phyloP scores from a whole-genome alignment of 2,888 invertebrate species.

The Zaprionus obscuricornis region DNA sequence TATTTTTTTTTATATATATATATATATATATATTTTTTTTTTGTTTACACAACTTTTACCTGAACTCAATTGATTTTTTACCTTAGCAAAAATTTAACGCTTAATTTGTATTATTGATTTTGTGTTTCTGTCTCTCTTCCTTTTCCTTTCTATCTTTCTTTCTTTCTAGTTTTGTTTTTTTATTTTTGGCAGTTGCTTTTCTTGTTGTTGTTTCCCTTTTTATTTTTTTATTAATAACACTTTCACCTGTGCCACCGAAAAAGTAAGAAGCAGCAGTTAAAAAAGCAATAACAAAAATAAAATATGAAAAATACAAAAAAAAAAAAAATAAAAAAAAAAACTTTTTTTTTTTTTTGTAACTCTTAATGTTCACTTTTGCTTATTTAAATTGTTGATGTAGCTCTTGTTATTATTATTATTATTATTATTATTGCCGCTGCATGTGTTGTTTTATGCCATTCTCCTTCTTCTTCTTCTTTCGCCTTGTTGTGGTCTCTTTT shows the following conservation, averaged over 20 bases:
- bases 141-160: slow-evolving; percentile 26
- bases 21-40: slow-evolving; percentile 14
- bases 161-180: slow-evolving; percentile 14
- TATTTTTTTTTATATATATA: slow-evolving; percentile 14
- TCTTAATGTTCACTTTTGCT: slow-evolving; percentile 55
- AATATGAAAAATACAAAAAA: slow-evolving; percentile 5
- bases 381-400: slow-evolving; percentile 44
- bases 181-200: slow-evolving; percentile 22
- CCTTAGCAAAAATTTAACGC: slow-evolving; percentile 40
- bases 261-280: slow-evolving; percentile 24
- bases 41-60: slow-evolving; percentile 53
- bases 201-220: slow-evolving; percentile 40
- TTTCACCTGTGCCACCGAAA: slow-evolving; percentile 56
- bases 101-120: slow-evolving; percentile 41
- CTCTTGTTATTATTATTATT: neutral
- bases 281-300: slow-evolving; percentile 24
- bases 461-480: slow-evolving; percentile 1
- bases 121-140: neutral
- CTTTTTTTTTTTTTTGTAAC: too few relatives aligned
- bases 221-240: slow-evolving; percentile 40
- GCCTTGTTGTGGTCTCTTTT: neutral
- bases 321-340: slow-evolving; percentile 42
- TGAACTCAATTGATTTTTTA: slow-evolving; percentile 56
- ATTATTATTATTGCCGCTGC: too few relatives aligned
- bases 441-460: neutral